Conservation (phyloP, 2,113 vertebrate genomes). For the Lagopus leucura region DNA sequence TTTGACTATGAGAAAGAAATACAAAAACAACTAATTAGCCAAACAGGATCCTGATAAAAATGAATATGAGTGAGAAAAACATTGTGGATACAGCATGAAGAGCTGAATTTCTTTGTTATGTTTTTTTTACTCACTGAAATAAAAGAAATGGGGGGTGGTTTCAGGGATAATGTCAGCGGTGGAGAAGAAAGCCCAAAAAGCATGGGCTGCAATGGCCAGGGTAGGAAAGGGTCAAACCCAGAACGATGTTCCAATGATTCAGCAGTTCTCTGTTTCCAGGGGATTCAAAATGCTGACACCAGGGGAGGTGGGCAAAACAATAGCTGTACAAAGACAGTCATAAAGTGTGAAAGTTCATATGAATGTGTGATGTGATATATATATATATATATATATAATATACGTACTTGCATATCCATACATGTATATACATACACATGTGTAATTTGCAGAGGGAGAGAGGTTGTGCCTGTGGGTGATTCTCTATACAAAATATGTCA, state of each 20-base stretch:
- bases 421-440: neutral
- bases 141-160: neutral
- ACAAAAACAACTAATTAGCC: neutral
- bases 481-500: neutral
- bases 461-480: neutral
- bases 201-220: neutral
- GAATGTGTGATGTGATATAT: rapidly evolving
- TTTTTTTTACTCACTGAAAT: neutral
- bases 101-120: neutral
- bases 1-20: neutral
- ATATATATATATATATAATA: neutral
- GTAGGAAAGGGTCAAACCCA: neutral
- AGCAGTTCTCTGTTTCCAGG: neutral
- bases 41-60: neutral
- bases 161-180: neutral
- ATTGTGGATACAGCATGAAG: neutral
- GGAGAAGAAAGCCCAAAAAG: neutral
- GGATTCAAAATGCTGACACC: neutral
- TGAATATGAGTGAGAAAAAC: neutral
- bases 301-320: neutral
- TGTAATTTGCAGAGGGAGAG: neutral
- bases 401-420: neutral
- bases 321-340: neutral
- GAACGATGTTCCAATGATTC: neutral
- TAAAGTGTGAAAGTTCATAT: neutral